phyloP scores from a whole-genome alignment of 2,888 invertebrate species.

The Helicoverpa assulta region DNA sequence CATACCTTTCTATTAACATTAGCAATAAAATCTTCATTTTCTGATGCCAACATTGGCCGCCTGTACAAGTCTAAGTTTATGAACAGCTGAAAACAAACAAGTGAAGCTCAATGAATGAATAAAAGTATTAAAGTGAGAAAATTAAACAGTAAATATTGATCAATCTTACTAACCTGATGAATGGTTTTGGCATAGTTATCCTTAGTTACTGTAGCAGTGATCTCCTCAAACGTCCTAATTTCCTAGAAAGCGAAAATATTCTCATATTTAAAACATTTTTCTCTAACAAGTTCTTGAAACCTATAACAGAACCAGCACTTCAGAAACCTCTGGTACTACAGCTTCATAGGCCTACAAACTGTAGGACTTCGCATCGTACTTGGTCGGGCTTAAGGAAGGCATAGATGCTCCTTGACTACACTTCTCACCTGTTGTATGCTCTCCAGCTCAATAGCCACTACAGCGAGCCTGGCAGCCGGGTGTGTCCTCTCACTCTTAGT shows the following conservation, averaged over 20 bases:
- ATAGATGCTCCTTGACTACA: neutral
- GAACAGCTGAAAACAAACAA: constrained; percentile 81
- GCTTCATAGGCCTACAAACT: neutral
- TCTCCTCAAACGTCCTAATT: constrained; percentile 81
- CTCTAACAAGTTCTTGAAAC: neutral
- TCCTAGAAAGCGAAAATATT: constrained; percentile 70
- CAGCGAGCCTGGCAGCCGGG: constrained; percentile 80
- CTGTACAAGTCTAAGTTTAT: constrained; percentile 84
- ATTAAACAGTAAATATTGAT: neutral
- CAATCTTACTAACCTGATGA: constrained; percentile 76
- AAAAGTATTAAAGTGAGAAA: neutral
- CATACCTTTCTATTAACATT: constrained; percentile 89
- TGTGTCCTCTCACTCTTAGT: constrained; percentile 75
- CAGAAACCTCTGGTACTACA: too few species aligned
- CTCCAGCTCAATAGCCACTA: constrained; percentile 80
- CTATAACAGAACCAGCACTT: too few species aligned
- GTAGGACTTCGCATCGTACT: too few species aligned
- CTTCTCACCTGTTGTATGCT: constrained; percentile 79
- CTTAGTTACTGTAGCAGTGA: constrained; percentile 66
- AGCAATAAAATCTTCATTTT: constrained; percentile 90
- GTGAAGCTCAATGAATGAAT: neutral
- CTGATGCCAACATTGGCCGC: constrained; percentile 85
- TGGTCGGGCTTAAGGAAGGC: too few species aligned
- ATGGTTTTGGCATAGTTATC: constrained; percentile 84
- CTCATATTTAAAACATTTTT: too few species aligned